Percentiles rank a stretch among this genome's conserved stretches.
phyloP scores from a whole-genome alignment of 2,113 vertebrate genomes.

The Apeltes quadracus region DNA sequence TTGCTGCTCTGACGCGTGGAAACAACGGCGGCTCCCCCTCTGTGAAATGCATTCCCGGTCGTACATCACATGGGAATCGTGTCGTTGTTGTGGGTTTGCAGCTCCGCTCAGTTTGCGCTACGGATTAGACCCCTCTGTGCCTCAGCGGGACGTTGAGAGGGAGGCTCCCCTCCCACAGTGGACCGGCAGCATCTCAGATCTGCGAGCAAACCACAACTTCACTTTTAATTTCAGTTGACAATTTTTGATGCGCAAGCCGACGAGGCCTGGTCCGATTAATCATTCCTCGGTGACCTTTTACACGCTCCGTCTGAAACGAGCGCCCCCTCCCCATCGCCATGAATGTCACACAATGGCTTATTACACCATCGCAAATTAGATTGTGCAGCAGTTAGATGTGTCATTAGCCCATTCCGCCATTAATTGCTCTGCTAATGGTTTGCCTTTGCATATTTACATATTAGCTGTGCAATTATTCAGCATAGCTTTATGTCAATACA shows the following conservation, averaged over 20 bases:
- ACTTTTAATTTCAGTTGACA: slow-evolving; percentile 53
- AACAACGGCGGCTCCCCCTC: slow-evolving; percentile 16
- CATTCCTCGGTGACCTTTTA: slow-evolving; percentile 66
- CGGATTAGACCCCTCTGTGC: slow-evolving; percentile 69
- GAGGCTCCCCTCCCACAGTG: slow-evolving; percentile 60
- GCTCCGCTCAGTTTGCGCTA: slow-evolving; percentile 51
- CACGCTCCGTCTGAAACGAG: slow-evolving; percentile 41
- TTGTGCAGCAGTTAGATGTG: slow-evolving; percentile 60
- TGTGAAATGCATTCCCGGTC: slow-evolving; percentile 23
- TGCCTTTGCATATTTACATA: slow-evolving; percentile 62
- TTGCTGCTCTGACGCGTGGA: slow-evolving; percentile 3
- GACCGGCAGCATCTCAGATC: slow-evolving; percentile 52
- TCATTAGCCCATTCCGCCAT: slow-evolving; percentile 42
- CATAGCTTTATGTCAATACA: slow-evolving; percentile 14
- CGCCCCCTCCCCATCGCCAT: slow-evolving; percentile 28
- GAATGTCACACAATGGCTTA: slow-evolving; percentile 67
- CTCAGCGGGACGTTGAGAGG: slow-evolving; percentile 75
- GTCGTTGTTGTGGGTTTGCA: slow-evolving; percentile 59
- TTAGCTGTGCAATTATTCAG: slow-evolving; percentile 30
- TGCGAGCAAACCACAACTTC: slow-evolving; percentile 41
- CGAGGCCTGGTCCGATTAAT: slow-evolving; percentile 51
- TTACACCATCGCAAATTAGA: slow-evolving; percentile 72
- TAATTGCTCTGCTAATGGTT: slow-evolving; percentile 60
- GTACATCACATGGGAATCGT: slow-evolving; percentile 31
- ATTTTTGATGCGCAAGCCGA: slow-evolving; percentile 47